A percentile compares a stretch with the other conserved stretches of the same genome.
phyloP scores from a whole-genome alignment of 2,888 invertebrate species.

The Caradrina kadenii region DNA sequence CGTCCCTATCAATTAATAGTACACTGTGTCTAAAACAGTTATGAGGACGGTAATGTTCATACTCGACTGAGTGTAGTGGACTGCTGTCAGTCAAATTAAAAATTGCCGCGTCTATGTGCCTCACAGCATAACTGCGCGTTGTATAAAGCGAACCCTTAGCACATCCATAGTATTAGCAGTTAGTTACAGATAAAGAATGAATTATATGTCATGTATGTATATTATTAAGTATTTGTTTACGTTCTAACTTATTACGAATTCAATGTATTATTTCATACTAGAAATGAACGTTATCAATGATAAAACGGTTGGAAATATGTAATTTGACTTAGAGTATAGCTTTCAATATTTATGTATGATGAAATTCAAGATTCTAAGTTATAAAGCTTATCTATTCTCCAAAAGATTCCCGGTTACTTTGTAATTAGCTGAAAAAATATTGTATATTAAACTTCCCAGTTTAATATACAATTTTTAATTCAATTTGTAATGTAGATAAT shows the following conservation, averaged over 20 bases:
- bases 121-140: no score
- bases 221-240: constrained; percentile 18
- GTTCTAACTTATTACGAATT: constrained; percentile 1
- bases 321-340: not conserved
- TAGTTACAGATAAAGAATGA: constrained; percentile 4
- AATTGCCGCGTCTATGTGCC: not conserved
- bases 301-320: not conserved
- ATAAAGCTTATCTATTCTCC: no score
- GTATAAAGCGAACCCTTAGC: constrained; percentile 10
- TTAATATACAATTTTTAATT: constrained; percentile 5
- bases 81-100: not conserved
- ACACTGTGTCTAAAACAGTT: not conserved
- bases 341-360: no score
- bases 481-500: constrained; percentile 6
- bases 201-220: constrained; percentile 13
- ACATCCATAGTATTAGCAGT: constrained; percentile 7
- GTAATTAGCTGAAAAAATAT: no score
- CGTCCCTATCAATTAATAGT: no score
- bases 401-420: no score
- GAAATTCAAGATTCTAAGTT: not conserved
- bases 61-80: not conserved
- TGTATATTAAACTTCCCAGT: not conserved
- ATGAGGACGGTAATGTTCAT: no score
- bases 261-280: not conserved
- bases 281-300: not conserved